Evolutionary conservation across 1,140 invertebrate species (phyloP).

Genomic region (Tigriopus japonicus): DNA sequence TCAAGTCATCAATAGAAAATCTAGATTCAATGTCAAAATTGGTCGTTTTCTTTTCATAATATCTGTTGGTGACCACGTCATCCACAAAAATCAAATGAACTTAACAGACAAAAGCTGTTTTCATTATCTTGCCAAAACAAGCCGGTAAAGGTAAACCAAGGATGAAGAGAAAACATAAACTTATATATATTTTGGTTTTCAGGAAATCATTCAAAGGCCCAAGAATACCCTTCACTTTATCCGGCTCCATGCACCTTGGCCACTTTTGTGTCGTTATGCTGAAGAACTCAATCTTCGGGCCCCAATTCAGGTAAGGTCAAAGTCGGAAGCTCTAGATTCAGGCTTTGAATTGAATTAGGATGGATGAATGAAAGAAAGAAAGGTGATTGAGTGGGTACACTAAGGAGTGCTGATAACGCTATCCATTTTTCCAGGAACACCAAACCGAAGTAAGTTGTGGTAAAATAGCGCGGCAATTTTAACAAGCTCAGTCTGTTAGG

Average conservation of each 20-base stretch:
- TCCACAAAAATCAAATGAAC: too few relatives aligned
- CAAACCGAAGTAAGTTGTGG: background rate
- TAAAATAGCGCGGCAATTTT: background rate
- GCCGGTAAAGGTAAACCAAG: too few relatives aligned
- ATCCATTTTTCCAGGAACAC: conserved; percentile 7
- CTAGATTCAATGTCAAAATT: too few relatives aligned
- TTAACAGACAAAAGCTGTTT: too few relatives aligned
- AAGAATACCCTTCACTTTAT: conserved; percentile 32
- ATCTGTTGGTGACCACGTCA: too few relatives aligned
- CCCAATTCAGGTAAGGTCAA: conserved; percentile 21
- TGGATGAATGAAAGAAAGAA: too few relatives aligned
- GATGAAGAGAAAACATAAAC: too few relatives aligned
- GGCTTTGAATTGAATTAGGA: too few relatives aligned
- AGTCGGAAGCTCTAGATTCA: too few relatives aligned
- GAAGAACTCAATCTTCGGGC: conserved; percentile 38
- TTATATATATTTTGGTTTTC: background rate
- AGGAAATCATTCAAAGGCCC: background rate
- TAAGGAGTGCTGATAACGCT: background rate
- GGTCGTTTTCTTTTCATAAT: too few relatives aligned
- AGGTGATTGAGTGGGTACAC: conserved; percentile 1
- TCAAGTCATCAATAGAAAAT: too few relatives aligned
- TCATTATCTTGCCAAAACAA: too few relatives aligned
- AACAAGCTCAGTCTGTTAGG: background rate
- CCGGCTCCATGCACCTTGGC: conserved; percentile 38
- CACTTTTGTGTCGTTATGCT: conserved; percentile 34